Conservation (phyloP, 2,797 vertebrate genomes). For the Spinus pinus region DNA sequence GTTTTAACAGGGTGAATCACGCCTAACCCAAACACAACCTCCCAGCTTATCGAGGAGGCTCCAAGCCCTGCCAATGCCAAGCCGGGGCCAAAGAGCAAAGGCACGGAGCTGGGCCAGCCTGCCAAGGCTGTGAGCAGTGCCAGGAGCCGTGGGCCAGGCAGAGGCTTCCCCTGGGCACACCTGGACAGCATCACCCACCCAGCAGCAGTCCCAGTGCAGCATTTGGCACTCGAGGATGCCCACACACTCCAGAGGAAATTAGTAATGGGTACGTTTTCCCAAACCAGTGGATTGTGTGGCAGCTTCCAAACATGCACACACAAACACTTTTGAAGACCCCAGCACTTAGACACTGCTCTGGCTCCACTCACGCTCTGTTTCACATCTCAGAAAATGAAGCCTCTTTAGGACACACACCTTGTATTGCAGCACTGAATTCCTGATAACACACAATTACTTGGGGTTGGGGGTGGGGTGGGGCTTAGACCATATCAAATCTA, state of each 20-base stretch:
- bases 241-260: not conserved
- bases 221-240: fast-evolving
- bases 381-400: not conserved
- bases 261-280: fast-evolving
- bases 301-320: fast-evolving
- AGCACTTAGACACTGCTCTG: not conserved
- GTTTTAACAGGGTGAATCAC: not conserved
- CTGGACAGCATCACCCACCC: not conserved
- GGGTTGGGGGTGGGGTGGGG: not conserved
- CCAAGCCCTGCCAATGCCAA: not conserved
- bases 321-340: not conserved
- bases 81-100: fast-evolving
- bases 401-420: not conserved
- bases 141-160: fast-evolving
- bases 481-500: not conserved
- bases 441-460: not conserved
- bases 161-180: not conserved
- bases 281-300: fast-evolving
- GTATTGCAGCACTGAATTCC: not conserved
- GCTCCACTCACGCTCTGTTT: not conserved
- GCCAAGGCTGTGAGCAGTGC: fast-evolving
- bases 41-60: not conserved
- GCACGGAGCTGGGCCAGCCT: fast-evolving
- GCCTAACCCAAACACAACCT: not conserved
- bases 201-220: fast-evolving